phyloP scores from a whole-genome alignment of 2,888 invertebrate genomes.

The Orthonevra nobilis region DNA sequence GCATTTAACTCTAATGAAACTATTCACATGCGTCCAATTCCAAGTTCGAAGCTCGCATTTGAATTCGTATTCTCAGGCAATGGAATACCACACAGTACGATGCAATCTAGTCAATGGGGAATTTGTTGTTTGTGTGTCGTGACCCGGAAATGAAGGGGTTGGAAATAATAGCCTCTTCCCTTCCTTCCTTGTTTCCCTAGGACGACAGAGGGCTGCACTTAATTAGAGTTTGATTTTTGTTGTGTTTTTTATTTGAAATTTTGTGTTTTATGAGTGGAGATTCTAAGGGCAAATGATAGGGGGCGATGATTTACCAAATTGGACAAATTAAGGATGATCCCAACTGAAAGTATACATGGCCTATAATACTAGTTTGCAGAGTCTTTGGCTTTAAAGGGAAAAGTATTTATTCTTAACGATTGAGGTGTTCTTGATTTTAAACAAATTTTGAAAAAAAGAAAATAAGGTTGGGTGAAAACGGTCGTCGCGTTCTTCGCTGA shows the following conservation, averaged over 20 bases:
- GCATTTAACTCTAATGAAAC: slow-evolving; percentile 68
- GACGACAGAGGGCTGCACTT: slow-evolving; percentile 31
- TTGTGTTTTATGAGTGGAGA: not conserved
- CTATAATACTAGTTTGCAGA: too few species aligned
- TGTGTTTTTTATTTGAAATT: not conserved
- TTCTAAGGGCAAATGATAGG: not conserved
- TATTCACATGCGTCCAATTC: slow-evolving; percentile 69
- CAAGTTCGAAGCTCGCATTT: slow-evolving; percentile 65
- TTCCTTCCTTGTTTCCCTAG: not conserved
- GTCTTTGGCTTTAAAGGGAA: too few species aligned
- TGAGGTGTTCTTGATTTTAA: too few species aligned
- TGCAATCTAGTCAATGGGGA: slow-evolving; percentile 27
- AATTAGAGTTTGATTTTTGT: slow-evolving; percentile 50
- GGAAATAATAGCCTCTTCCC: slow-evolving; percentile 7
- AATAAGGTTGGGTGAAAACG: too few species aligned
- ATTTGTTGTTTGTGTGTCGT: slow-evolving; percentile 51
- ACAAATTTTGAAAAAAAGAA: too few species aligned
- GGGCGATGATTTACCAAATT: not conserved
- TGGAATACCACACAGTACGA: slow-evolving; percentile 20
- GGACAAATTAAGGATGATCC: not conserved
- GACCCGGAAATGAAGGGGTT: slow-evolving; percentile 62
- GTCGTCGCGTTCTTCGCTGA: too few species aligned
- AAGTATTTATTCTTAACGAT: too few species aligned
- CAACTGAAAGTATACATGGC: too few species aligned
- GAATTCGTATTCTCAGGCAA: slow-evolving; percentile 36